Evolutionary conservation across 2,797 vertebrate species (phyloP), one percentile per base, ranked within the genome.

Genomic region (Megalops cyprinoides): DNA sequence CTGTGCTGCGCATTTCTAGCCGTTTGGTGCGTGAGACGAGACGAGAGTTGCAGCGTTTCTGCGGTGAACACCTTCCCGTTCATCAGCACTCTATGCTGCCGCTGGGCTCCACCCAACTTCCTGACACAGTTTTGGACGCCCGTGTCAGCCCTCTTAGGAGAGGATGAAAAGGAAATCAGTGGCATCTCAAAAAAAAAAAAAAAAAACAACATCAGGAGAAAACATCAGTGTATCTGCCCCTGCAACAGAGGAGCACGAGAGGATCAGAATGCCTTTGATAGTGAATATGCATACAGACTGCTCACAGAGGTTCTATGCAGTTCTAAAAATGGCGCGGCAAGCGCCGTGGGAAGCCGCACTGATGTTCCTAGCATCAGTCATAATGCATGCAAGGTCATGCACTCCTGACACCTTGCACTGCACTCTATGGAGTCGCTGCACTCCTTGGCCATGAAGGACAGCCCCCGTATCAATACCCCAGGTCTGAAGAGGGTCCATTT

Each of bases 81-180:
- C 95, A 95, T 98, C 96, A 96, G 96, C 95, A 96, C 92, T 96
- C 96, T 96, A 93, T 93, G 94, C 95, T 93, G 94, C 95, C 95
- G 94, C 95, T 93, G 92, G 93, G 92, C 31, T 79, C 87, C 87
- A 86, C 87, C 81, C 89, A 93, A 94, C 91, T 86, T 95, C 94
- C 93, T 95, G 95, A 96, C 96, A 97, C 90, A 90, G 90, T 93
- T 91, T 87, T 91, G 91, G 92, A 90, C 91, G 92, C 93, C 91
- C 89, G 90, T 91, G 89, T 88, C 88, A 90, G 90, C 85, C 92
- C 91, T 91, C 91, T 82, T 81, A 91, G 93, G 92, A 92, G 80
- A 48, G 12, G 51, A 82, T 39, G 84, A 86, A 86, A 90, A 89
- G 87, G 90, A 90, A 89, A 92, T 89, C 89, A 92, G 91, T 88